Evolutionary conservation across 2,797 vertebrate genomes (phyloP), one percentile per base, ranked within the genome.

Genomic region (Fistularia tabacaria): DNA sequence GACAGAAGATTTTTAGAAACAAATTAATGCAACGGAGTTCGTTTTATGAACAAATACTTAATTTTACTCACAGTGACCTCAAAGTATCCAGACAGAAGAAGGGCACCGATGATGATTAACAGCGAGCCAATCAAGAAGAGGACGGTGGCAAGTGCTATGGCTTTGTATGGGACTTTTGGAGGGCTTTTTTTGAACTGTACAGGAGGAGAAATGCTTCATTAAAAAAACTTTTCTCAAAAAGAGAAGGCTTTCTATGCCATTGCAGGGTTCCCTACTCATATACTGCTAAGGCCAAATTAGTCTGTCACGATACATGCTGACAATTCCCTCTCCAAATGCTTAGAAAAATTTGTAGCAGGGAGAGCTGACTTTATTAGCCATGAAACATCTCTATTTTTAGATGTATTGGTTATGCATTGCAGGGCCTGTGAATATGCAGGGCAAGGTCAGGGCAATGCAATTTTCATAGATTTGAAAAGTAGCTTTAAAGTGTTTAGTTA

Each of bases 121-220:
- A 98, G 80, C 44, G 95, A 91, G 63, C 96, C 97, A 0, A 98
- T 94, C 74, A 98, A 65, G 83, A 99, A 98, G 66, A 98, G 93
- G 62, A 95, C 90, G 0, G 91, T 80, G 7, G 96, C 97, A 14
- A 98, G 84, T 0, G 94, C 92, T 0, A 98, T 98, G 13, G 96
- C 97, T 89, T 98, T 99, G 84, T 99, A 98, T 0, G 97, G 96
- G 59, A 99, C 92, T 86, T 95, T 98, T 15, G 97, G 95, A 11
- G 95, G 95, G 65, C 92, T 95, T 83, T 80, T 95, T 89, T 98
- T 98, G 84, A 99, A 98, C 97, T 99, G 85, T 10, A 47, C 54
- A 62, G 38, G 8, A 59, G 45, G 42, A 66, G 38, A 73, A 73
- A 73, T 42, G 53, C 62, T 63, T 66, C 39, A 72, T 74, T 73